Conservation (phyloP, 2,113 vertebrate genomes). For the Ursus arctos region DNA sequence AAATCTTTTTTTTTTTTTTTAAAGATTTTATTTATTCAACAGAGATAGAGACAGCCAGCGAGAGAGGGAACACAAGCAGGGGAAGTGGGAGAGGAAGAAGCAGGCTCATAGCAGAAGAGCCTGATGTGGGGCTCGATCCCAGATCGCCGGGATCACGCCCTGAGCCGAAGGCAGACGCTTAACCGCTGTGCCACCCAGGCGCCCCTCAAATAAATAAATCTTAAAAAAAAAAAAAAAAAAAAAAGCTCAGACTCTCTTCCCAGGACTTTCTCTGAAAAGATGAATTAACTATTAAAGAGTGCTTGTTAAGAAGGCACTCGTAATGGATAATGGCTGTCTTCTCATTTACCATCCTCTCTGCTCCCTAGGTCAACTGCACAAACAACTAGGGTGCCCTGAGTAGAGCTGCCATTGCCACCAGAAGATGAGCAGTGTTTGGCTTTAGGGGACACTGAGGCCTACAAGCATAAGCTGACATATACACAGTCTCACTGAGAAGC, state of each 20-base stretch:
- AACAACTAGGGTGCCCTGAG: not conserved
- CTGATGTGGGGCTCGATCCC: too few species aligned
- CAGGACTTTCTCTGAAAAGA: conserved; percentile 11
- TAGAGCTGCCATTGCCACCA: not conserved
- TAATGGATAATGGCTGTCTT: not conserved
- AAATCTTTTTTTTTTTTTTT: not conserved
- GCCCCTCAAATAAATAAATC: not conserved
- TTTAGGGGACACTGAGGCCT: not conserved
- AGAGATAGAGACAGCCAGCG: too few species aligned
- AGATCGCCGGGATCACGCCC: too few species aligned
- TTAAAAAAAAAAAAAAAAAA: not conserved
- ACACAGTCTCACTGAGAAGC: not conserved
- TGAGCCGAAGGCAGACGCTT: too few species aligned
- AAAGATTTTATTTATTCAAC: too few species aligned
- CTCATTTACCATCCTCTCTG: not conserved
- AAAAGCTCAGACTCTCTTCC: not conserved
- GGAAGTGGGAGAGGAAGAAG: too few species aligned
- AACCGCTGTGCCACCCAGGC: too few species aligned
- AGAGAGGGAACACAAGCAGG: too few species aligned
- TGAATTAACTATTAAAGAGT: not conserved
- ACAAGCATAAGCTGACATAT: not conserved
- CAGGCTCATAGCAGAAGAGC: too few species aligned
- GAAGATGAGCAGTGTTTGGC: not conserved
- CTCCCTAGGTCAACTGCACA: not conserved
- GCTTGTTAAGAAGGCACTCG: not conserved